Base-by-base conservation (phyloP, 2,888 invertebrate species). In the Thymelicus lineola region DNA sequence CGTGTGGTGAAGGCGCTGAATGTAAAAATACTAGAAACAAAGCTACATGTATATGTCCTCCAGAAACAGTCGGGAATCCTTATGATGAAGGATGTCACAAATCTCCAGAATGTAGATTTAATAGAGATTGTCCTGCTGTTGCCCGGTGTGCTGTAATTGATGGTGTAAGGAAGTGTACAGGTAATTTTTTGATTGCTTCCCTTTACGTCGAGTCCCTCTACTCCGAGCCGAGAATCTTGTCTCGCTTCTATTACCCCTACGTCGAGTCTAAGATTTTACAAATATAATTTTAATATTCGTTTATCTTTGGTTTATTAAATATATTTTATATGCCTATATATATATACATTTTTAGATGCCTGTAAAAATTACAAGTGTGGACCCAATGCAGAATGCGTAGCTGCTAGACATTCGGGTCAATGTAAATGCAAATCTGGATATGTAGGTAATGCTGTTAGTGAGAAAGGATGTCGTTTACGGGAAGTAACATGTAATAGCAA, bases 361-460 rank as follows among this genome's bases (percentile, higher is more conserved):
- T 98, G 98, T 85, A 96, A 97, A 79, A 95, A 95, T 76, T 94
- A 96, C 0, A 93, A 94, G 73, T 98, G 98, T 89, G 98, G 97
- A 68, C 95, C 95, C 4, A 98, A 98, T 87, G 95, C 98, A 38
- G 97, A 98, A 83, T 98, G 98, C 86, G 85, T 95, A 71, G 96
- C 97, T 72, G 91, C 95, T 69, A 95, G 97, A 80, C 98, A 98
- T 86, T 93, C 93, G 48, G 97, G 96, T 14, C 95, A 95, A 77
- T 98, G 98, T 83, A 95, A 95, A 78, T 98, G 98, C 85, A 95
- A 96, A 79, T 85, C 91, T 75, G 98, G 97, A 67, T 98, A 96
- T 82, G 95, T 96, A 83, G 98, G 97, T 70, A 95, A 97, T 88
- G 95, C 97, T 48, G 94, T 94, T 73, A 96, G 96, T 86, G 89